phyloP scores from a whole-genome alignment of 2,888 invertebrate species.

The Plusia festucae region DNA sequence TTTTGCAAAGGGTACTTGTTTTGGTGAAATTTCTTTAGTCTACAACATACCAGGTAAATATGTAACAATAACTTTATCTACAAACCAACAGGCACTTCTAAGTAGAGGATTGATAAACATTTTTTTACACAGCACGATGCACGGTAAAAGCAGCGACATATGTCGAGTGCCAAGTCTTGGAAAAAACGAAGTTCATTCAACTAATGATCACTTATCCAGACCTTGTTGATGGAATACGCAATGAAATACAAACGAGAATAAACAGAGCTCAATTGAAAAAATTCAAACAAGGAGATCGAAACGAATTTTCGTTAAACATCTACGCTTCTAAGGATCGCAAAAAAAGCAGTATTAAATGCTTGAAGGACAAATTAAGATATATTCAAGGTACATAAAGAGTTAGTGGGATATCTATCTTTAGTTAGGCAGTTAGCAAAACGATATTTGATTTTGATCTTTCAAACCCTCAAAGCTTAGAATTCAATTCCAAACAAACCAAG shows the following conservation, averaged over 20 bases:
- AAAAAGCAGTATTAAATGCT: slow-evolving; percentile 85
- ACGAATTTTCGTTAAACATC: slow-evolving; percentile 76
- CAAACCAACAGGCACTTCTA: background rate
- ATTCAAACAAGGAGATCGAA: slow-evolving; percentile 57
- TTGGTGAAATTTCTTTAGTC: slow-evolving; percentile 87
- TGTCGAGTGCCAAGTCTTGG: slow-evolving; percentile 87
- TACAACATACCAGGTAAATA: slow-evolving; percentile 83
- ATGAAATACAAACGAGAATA: slow-evolving; percentile 76
- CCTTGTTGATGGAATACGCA: slow-evolving; percentile 73
- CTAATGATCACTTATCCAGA: slow-evolving; percentile 86
- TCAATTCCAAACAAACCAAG: no score
- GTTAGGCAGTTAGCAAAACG: no score
- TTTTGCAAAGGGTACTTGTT: slow-evolving; percentile 85
- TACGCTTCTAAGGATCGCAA: slow-evolving; percentile 83
- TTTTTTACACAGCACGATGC: slow-evolving; percentile 77
- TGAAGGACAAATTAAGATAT: slow-evolving; percentile 84
- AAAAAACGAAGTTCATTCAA: slow-evolving; percentile 83
- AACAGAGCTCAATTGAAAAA: slow-evolving; percentile 68
- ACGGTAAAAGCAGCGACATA: slow-evolving; percentile 87
- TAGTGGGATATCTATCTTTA: background rate
- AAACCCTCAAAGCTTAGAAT: no score
- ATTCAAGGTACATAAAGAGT: slow-evolving; percentile 74
- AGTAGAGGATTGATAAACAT: background rate
- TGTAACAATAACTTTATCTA: background rate
- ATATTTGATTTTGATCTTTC: no score